phyloP scores from a whole-genome alignment of 2,888 invertebrate species.

The Escarpia spicata region DNA sequence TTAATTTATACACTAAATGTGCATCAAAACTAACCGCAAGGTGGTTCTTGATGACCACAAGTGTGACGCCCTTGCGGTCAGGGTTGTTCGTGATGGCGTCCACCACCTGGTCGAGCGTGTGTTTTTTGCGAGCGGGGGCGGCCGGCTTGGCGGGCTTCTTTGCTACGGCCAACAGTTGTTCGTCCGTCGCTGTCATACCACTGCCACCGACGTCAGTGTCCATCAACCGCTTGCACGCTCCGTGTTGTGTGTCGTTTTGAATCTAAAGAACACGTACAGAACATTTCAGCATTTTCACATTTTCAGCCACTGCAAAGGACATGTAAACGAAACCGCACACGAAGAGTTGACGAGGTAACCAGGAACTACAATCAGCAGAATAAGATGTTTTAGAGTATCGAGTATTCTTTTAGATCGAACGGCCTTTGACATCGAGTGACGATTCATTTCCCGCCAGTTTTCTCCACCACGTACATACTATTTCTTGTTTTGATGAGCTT shows the following conservation, averaged over 20 bases:
- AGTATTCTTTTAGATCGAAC: too few species aligned
- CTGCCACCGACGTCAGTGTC: not conserved
- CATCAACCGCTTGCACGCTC: not conserved
- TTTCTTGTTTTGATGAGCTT: too few species aligned
- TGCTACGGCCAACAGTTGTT: not conserved
- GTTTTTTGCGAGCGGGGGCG: not conserved
- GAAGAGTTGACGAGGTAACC: too few species aligned
- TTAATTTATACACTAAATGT: too few species aligned
- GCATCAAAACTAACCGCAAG: not conserved
- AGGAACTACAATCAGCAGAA: too few species aligned
- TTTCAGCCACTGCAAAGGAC: too few species aligned
- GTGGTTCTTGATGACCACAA: not conserved
- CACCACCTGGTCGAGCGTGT: not conserved
- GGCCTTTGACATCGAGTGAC: too few species aligned
- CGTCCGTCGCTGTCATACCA: not conserved
- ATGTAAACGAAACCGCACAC: too few species aligned
- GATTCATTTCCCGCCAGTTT: too few species aligned
- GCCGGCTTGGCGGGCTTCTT: not conserved
- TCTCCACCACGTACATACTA: too few species aligned
- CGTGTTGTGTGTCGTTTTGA: not conserved
- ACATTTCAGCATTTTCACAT: too few species aligned
- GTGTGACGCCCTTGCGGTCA: not conserved
- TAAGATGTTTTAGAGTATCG: too few species aligned
- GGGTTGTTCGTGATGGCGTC: not conserved
- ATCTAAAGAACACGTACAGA: not conserved